Conservation (phyloP, 2,888 invertebrate genomes). For the Drosophila diplacantha region DNA sequence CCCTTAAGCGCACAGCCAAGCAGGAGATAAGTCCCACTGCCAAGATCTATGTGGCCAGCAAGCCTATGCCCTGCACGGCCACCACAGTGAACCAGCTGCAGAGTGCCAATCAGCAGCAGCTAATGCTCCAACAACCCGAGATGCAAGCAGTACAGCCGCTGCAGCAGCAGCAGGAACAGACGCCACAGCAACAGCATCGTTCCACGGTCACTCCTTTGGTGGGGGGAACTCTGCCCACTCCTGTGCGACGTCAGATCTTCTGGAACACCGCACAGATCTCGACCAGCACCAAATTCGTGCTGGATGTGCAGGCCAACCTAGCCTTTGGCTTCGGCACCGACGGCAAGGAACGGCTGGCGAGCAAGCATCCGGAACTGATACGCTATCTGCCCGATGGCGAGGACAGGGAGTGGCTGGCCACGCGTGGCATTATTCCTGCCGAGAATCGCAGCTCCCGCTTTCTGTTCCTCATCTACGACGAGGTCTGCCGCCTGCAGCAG, state of each 20-base stretch:
- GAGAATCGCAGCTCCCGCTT: conserved; percentile 82
- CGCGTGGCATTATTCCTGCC: conserved; percentile 81
- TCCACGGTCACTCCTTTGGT: conserved; percentile 25
- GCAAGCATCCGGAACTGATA: conserved; percentile 83
- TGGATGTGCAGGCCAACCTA: conserved; percentile 79
- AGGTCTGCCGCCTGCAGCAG: conserved; percentile 80
- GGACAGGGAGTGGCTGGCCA: conserved; percentile 82
- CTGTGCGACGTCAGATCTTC: conserved; percentile 76
- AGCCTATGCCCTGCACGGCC: conserved; percentile 52
- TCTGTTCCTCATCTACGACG: conserved; percentile 81
- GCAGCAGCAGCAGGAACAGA: conserved; percentile 29
- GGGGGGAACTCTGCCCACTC: conserved; percentile 49
- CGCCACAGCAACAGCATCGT: conserved; percentile 31
- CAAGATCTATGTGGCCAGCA: conserved; percentile 47
- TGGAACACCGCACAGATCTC: conserved; percentile 82
- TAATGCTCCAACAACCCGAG: conserved; percentile 29
- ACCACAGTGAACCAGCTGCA: conserved; percentile 20
- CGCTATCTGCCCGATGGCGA: conserved; percentile 83
- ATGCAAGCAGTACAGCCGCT: conserved; percentile 23
- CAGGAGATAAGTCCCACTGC: conserved; percentile 43
- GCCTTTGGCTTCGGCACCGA: conserved; percentile 77
- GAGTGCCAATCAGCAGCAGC: conserved; percentile 3
- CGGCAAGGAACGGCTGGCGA: conserved; percentile 81
- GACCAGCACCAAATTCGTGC: conserved; percentile 80
- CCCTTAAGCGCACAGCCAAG: conserved; percentile 69